These are phyloP conservation scores for Nycteola revayana DNA, from an alignment of 2,888 invertebrate genomes.

Conservation along the genomic window DNA sequence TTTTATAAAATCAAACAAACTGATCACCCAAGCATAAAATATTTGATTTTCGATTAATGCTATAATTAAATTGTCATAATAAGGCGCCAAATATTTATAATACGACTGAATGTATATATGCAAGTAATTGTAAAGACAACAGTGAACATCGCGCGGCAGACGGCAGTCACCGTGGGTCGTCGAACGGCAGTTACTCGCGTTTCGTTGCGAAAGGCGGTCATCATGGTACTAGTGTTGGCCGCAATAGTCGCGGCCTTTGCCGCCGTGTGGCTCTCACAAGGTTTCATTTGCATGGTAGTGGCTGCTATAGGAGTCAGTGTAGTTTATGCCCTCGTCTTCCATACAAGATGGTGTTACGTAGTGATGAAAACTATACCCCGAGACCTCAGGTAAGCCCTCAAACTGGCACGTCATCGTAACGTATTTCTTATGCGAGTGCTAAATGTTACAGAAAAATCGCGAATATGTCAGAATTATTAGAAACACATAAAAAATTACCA, in stretches of 20 bases:
- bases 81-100: not conserved
- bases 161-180: slow-evolving; percentile 37
- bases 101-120: slow-evolving; percentile 10
- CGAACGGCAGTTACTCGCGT: slow-evolving; percentile 68
- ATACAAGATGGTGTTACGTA: slow-evolving; percentile 89
- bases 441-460: not conserved
- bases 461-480: too few species aligned
- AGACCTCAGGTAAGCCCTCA: slow-evolving; percentile 84
- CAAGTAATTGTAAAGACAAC: slow-evolving; percentile 9
- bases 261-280: slow-evolving; percentile 77
- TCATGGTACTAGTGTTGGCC: slow-evolving; percentile 64
- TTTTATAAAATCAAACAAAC: too few species aligned
- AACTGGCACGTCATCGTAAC: slow-evolving; percentile 33
- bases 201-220: slow-evolving; percentile 72
- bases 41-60: too few species aligned
- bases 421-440: slow-evolving; percentile 9
- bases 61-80: too few species aligned
- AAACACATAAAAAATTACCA: too few species aligned
- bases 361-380: slow-evolving; percentile 88
- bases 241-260: slow-evolving; percentile 65
- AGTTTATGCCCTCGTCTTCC: slow-evolving; percentile 85
- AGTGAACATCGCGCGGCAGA: slow-evolving; percentile 20
- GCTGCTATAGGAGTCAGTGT: slow-evolving; percentile 82
- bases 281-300: slow-evolving; percentile 84
- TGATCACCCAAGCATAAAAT: too few species aligned